Conservation (phyloP, 92 coral and sea anemone species). For the Virgularia gustaviana region DNA sequence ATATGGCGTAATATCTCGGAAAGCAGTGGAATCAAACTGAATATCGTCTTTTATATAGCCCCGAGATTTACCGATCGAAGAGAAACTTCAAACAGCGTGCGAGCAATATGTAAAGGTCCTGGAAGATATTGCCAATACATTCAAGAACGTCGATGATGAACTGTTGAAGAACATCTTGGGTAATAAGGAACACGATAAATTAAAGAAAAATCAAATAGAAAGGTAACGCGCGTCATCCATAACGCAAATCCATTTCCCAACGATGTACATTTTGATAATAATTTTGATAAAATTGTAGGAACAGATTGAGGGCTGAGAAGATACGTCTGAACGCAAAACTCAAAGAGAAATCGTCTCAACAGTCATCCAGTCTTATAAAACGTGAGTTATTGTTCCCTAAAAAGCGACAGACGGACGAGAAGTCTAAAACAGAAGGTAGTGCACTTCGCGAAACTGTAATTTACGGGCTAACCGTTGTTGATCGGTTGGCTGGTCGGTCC, state of each 20-base stretch:
- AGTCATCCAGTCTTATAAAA: not conserved
- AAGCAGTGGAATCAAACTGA: too few relatives aligned
- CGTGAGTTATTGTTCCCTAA: too few relatives aligned
- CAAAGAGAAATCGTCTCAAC: not conserved
- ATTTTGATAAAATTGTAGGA: not conserved
- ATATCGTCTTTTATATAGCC: not conserved
- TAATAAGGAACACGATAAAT: not conserved
- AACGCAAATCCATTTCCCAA: not conserved
- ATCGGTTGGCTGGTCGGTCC: too few relatives aligned
- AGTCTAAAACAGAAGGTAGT: too few relatives aligned
- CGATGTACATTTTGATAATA: not conserved
- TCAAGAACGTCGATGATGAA: conserved; percentile 5
- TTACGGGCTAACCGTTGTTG: too few relatives aligned
- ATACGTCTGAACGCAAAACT: not conserved
- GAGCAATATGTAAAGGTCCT: not conserved
- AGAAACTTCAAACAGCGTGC: conserved; percentile 16
- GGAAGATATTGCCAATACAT: conserved; percentile 24
- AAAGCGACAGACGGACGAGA: too few relatives aligned
- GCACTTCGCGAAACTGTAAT: too few relatives aligned
- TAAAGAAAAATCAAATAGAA: conserved; percentile 3
- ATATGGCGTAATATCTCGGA: too few relatives aligned
- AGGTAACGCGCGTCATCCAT: conserved; percentile 2
- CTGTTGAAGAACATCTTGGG: conserved; percentile 12
- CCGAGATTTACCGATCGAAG: not conserved
- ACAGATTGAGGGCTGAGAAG: conserved; percentile 25